Evolutionary conservation across 2,113 vertebrate species (phyloP).

Genomic region (Coptodon rendalli): DNA sequence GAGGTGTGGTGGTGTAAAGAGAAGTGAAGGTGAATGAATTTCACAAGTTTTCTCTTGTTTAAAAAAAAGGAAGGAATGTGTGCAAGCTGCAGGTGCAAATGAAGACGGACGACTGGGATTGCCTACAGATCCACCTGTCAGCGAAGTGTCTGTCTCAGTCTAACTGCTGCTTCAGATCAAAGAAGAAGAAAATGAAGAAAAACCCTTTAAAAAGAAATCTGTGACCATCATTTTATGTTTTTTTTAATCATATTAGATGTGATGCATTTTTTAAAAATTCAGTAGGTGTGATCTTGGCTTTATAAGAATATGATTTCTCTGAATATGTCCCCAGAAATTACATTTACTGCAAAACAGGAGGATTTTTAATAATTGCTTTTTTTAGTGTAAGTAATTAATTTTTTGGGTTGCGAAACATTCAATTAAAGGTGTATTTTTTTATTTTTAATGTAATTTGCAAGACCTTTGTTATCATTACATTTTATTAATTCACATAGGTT

Average conservation of each 20-base stretch:
- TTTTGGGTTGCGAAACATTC: not conserved
- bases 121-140: constrained; percentile 46
- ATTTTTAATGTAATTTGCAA: not conserved
- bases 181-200: not conserved
- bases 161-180: not conserved
- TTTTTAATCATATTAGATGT: not conserved
- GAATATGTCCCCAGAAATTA: not conserved
- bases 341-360: not conserved
- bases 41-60: not conserved
- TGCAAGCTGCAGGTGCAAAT: constrained; percentile 32
- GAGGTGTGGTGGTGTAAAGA: not conserved
- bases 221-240: not conserved
- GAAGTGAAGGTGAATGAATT: not conserved
- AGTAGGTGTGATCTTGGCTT: not conserved
- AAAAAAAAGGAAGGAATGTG: not conserved
- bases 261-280: not conserved
- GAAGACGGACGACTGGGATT: constrained; percentile 27
- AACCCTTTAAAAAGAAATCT: not conserved
- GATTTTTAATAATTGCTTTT: not conserved
- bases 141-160: not conserved
- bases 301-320: not conserved
- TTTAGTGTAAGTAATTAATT: not conserved
- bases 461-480: not conserved
- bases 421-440: not conserved
- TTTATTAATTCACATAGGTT: not conserved